Conservation (phyloP, 1,140 invertebrate species). For the Drosophila paulistorum region DNA sequence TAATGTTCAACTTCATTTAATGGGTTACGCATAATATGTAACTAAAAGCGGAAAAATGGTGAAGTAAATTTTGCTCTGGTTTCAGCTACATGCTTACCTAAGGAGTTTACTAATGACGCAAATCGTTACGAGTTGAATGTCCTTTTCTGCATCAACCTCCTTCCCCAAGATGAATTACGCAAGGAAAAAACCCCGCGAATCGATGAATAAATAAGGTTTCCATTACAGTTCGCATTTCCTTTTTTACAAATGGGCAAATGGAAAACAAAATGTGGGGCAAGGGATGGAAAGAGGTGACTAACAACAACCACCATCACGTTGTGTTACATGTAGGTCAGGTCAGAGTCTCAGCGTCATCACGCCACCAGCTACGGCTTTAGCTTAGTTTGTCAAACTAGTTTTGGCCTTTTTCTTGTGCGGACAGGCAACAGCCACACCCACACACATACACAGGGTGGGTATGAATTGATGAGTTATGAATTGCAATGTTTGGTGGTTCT, state of each 20-base stretch:
- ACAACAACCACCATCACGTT: slow-evolving; percentile 41
- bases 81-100: slow-evolving; percentile 20
- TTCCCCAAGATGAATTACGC: slow-evolving; percentile 19
- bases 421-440: slow-evolving; percentile 29
- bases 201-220: slow-evolving; percentile 49
- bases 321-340: slow-evolving; percentile 52
- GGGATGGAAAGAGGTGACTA: background rate
- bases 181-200: slow-evolving; percentile 45
- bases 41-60: background rate
- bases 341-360: slow-evolving; percentile 54
- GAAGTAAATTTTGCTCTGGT: slow-evolving; percentile 42
- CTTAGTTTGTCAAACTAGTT: slow-evolving; percentile 13
- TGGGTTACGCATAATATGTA: slow-evolving; percentile 19
- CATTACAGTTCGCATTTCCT: slow-evolving; percentile 50
- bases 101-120: slow-evolving; percentile 46
- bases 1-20: slow-evolving; percentile 44
- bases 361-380: slow-evolving; percentile 36
- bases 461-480: no score
- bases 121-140: slow-evolving; percentile 62
- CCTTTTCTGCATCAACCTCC: slow-evolving; percentile 28
- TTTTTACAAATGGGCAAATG: slow-evolving; percentile 40
- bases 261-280: background rate
- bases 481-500: no score
- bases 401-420: slow-evolving; percentile 8
- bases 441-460: slow-evolving; percentile 36